Evolutionary conservation across 2,113 vertebrate genomes (phyloP), one percentile per base, ranked within the genome.

Genomic region (Dermatemys mawii): DNA sequence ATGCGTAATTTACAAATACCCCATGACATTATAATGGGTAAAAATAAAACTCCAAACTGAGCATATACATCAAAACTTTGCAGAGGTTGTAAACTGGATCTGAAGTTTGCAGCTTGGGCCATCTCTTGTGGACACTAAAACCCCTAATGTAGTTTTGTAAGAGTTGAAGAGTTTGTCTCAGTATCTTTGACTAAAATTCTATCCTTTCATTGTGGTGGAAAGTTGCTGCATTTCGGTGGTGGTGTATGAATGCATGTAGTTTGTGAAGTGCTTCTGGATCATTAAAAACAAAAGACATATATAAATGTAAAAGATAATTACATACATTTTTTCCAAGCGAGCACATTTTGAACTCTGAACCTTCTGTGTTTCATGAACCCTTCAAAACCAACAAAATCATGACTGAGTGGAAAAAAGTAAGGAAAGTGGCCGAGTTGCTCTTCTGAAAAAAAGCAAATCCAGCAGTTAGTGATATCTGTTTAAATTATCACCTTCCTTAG

Each of bases 311-410:
- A 75, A 60, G 7, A 4, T 29, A 29, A 6, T 44, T 27, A 0
- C 3, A 0, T 55, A 44, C 24, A 32, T 0, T 0, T 2, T 57
- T 54, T 26, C 79, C 63, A 73, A 7, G 38, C 2, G 35, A 79
- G 6, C 2, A 6, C 27, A 29, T 50, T 48, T 78, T 44, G 27
- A 44, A n/a, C 14, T 29, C 22, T 54, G 22, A 78, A 35, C 2
- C 51, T 82, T 78, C 51, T 55, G 32, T 13, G 8, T 70, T 44
- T 50, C 53, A 11, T 4, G 2, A 88, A 17, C 41, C 67, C 46
- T 89, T 51, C 67, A 60, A 48, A 49, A n/a, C 22, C 44, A 55
- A 54, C 16, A 26, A 19, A 75, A 35, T 11, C 67, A 27, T 53
- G 27, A 51, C 76, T 6, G 12, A 1, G 3, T 24, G 19, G 53